Evolutionary conservation across 1,140 invertebrate species (phyloP).

Genomic region (Dendrolimus kikuchii): DNA sequence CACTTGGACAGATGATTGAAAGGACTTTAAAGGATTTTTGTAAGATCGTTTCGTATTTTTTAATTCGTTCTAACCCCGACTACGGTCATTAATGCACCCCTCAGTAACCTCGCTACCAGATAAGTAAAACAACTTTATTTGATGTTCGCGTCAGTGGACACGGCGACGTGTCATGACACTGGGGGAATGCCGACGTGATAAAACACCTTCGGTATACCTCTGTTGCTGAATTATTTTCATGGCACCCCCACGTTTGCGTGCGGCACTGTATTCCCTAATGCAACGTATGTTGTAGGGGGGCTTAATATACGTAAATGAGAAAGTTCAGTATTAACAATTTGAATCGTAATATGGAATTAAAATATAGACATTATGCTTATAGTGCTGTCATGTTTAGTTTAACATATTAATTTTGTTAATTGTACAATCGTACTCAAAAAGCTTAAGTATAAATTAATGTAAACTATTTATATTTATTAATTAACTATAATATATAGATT

Average conservation of each 20-base stretch:
- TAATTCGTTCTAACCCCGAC: neutral
- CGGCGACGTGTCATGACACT: constrained; percentile 30
- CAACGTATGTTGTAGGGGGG: neutral
- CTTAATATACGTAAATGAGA: neutral
- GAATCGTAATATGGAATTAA: too few relatives aligned
- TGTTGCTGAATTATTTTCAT: constrained; percentile 12
- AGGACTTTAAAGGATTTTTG: neutral
- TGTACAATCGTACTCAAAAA: too few relatives aligned
- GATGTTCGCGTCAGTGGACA: constrained; percentile 44
- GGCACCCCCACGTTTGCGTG: constrained; percentile 13
- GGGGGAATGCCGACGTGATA: constrained; percentile 28
- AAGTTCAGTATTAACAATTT: too few relatives aligned
- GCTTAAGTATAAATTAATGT: too few relatives aligned
- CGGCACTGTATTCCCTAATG: constrained; percentile 2
- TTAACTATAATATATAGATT: too few relatives aligned
- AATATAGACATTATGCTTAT: too few relatives aligned
- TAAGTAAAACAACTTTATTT: constrained; percentile 69
- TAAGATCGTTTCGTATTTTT: too few relatives aligned
- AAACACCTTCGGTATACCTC: constrained; percentile 17
- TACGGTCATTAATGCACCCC: constrained; percentile 66
- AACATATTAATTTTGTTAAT: too few relatives aligned
- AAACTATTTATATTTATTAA: too few relatives aligned
- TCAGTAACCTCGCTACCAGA: constrained; percentile 41
- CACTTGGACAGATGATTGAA: neutral
- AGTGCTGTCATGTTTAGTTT: too few relatives aligned